Percentiles rank a stretch among this genome's conserved stretches.
Evolutionary conservation across 2,113 vertebrate genomes (phyloP).

Genomic region (Leptodactylus fuscus): DNA sequence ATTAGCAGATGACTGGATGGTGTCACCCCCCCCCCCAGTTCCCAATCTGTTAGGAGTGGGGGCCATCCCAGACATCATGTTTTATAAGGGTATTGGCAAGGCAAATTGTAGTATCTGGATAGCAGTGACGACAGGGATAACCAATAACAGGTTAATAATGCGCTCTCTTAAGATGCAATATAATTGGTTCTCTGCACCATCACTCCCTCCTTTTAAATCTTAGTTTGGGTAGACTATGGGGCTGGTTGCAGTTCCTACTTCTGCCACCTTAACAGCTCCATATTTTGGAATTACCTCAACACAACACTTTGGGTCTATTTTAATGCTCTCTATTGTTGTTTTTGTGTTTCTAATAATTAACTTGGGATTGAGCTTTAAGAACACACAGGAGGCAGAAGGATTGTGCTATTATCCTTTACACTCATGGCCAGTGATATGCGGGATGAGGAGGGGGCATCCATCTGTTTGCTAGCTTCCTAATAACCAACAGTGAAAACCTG

Average conservation of each 20-base stretch:
- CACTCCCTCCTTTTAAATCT: not conserved
- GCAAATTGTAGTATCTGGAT: not conserved
- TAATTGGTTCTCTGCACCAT: too few species aligned
- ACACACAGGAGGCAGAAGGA: not conserved
- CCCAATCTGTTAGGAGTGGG: conserved; percentile 16
- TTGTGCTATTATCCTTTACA: not conserved
- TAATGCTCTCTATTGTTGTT: not conserved
- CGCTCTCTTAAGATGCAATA: too few species aligned
- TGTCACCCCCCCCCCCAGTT: conserved; percentile 22
- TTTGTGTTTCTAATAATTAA: not conserved
- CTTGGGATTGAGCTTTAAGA: not conserved
- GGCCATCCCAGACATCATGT: not conserved
- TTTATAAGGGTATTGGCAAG: not conserved
- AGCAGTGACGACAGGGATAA: not conserved
- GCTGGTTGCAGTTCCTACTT: not conserved
- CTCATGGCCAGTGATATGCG: not conserved
- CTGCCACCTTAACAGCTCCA: not conserved
- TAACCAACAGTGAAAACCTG: not conserved
- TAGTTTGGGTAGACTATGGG: too few species aligned
- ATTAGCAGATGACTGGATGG: conserved; percentile 40
- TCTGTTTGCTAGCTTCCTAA: not conserved
- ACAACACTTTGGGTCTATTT: not conserved
- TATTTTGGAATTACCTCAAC: not conserved
- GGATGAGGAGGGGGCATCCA: not conserved
- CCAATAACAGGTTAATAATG: too few species aligned